Evolutionary conservation across 2,888 invertebrate species (phyloP), one percentile per base, ranked within the genome.

Genomic region (Leptinotarsa juncta): DNA sequence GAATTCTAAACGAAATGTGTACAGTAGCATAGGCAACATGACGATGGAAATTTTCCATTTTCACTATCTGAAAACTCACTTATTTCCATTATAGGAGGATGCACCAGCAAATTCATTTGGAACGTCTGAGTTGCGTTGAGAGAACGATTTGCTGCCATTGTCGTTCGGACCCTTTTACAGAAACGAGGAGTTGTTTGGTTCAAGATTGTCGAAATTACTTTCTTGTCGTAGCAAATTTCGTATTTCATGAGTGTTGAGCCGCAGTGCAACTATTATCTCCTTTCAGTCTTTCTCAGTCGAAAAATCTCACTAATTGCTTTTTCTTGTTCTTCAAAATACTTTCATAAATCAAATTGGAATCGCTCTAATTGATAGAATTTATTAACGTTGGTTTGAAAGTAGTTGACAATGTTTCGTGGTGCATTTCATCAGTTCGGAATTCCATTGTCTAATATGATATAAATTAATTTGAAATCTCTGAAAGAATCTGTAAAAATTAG

Each of bases 31-130:
- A 57, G 57, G 57, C 20, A 20, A 15, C 10, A 57, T 57, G 12
- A 20, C 23, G 57, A 57, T 20, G 20, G 5, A 57, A 57, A 23
- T 26, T 57, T 3, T 23, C 26, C 23, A 26, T 57, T 57, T 12
- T 20, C 55, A 20, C 55, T 55, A 18, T 55, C 20, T 20, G 55
- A 57, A 57, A 57, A 18, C 55, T 20, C 57, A 57, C 57, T 57
- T 23, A 57, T 57, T 57, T 57, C 57, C 26, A 57, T 53, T 53
- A 53, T 7, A 12, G 53, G 53, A 53, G 57, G 14, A 57, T 57
- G 57, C 57, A 57, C 23, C 57, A 23, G 20, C 23, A 23, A 57
- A 57, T 23, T 23, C 18, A 15, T 23, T 23, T 57, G n/a, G 2
- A 23, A 57, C 15, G 57, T 23, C 57, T 23, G 23, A 57, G 23